These are phyloP conservation scores for Neolamprologus toae DNA, from an alignment of 2,113 vertebrate genomes.

Conservation along the genomic window DNA sequence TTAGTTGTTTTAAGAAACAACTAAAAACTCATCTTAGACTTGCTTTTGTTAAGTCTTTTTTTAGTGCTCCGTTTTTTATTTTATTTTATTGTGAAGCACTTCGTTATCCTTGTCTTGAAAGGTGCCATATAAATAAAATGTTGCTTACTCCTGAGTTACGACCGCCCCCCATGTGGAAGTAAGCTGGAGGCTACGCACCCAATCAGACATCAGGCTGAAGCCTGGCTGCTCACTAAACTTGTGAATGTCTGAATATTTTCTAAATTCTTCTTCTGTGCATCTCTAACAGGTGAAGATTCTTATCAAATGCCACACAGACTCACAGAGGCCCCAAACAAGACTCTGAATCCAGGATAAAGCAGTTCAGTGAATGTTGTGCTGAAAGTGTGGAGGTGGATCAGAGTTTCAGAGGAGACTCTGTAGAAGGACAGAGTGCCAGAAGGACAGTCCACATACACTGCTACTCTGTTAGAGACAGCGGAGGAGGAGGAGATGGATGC, in stretches of 20 bases:
- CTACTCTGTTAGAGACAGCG: not conserved
- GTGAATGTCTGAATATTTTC: not conserved
- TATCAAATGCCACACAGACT: not conserved
- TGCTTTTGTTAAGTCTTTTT: not conserved
- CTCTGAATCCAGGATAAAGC: not conserved
- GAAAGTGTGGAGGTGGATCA: not conserved
- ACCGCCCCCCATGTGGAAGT: not conserved
- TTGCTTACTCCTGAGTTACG: not conserved
- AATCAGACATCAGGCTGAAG: not conserved
- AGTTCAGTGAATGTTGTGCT: not conserved
- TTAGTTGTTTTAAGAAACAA: not conserved
- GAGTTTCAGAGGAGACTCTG: not conserved
- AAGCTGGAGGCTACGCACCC: not conserved
- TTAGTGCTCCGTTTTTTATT: rapidly evolving
- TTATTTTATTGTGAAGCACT: not conserved
- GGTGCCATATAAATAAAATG: not conserved
- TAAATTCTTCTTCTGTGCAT: not conserved
- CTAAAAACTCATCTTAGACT: not conserved
- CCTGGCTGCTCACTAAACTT: not conserved
- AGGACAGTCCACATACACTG: not conserved
- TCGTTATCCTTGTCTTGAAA: not conserved
- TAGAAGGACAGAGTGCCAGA: not conserved
- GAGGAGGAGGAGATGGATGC: not conserved
- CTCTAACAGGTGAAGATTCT: not conserved
- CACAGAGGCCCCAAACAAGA: not conserved